Evolutionary conservation across 1,140 invertebrate genomes (phyloP), one percentile per base, ranked within the genome.

Genomic region (Trissolcus basalis): DNA sequence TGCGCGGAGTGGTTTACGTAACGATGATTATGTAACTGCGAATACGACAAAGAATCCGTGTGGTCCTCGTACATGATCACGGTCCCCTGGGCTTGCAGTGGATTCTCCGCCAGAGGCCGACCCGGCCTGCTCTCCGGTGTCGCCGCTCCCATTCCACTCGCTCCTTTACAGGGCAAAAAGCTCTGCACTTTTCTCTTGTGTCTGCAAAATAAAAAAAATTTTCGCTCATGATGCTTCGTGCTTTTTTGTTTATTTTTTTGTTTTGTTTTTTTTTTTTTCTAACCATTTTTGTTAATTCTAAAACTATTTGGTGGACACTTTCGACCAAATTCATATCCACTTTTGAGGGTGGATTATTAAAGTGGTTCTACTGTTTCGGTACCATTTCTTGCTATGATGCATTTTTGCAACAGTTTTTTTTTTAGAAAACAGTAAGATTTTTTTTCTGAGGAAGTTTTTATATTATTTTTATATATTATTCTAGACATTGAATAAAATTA

Each of bases 121-220:
- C 61, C 68, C 3, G 79, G 61, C 11, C 91, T 90, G 12, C 90
- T 91, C 12, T 86, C 80, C 10, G 84, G 86, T 27, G 85, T 90
- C 59, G 89, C 84, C 71, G 86, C 85, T 73, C 84, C 87, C 27
- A 81, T 89, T 47, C 90, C 89, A 13, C 91, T 92, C 35, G 91
- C 91, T 45, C 90, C 92, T 84, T 93, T 93, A 86, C 92, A 93
- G 14, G 92, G 92, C 70, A 93, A 86, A 72, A 93, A 89, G 75
- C 92, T 92, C 86, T 92, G 92, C 83, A 93, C 91, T 90, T 92
- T 93, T 81, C 92, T 90, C 82, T 93, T 93, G 83, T 93, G 92
- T 83, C 92, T 93, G 90, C 0, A 90, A 88, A 83, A 90, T n/a
- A 4, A 84, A 79, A 79, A 67, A 77, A 77, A 51, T 39, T 10